Conservation (phyloP, 2,797 vertebrate genomes). For the Astyanax mexicanus region DNA sequence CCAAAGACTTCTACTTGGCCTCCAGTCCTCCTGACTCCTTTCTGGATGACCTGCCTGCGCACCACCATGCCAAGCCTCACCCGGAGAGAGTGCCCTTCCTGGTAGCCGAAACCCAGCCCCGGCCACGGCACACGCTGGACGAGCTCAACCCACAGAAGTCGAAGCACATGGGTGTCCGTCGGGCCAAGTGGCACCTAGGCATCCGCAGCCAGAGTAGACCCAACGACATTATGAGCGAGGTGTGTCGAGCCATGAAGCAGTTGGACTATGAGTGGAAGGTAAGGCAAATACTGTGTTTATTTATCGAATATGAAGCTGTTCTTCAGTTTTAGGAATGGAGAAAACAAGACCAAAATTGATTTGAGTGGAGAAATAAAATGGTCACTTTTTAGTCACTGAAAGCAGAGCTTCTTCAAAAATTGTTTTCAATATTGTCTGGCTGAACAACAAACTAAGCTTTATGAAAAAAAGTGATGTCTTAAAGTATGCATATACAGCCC, state of each 20-base stretch:
- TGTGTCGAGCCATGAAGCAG: slow-evolving; percentile 97
- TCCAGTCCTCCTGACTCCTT: slow-evolving; percentile 96
- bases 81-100: slow-evolving; percentile 94
- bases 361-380: too few species aligned
- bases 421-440: too few species aligned
- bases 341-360: too few species aligned
- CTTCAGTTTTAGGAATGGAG: too few species aligned
- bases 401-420: too few species aligned
- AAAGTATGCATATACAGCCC: too few species aligned
- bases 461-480: too few species aligned
- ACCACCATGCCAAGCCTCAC: slow-evolving; percentile 82
- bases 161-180: slow-evolving; percentile 94
- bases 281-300: not conserved
- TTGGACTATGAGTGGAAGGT: slow-evolving; percentile 99
- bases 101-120: slow-evolving; percentile 86
- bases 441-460: too few species aligned
- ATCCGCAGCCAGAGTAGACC: slow-evolving; percentile 97
- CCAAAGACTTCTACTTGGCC: slow-evolving; percentile 98
- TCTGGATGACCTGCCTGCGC: slow-evolving; percentile 87
- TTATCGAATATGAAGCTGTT: too few species aligned
- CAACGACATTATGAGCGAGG: slow-evolving; percentile 98
- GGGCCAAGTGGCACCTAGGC: slow-evolving; percentile 98
- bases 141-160: slow-evolving; percentile 98
- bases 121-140: slow-evolving; percentile 93
- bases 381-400: too few species aligned